Conservation (phyloP, 2,797 vertebrate genomes). For the Hozukius guyotensis region DNA sequence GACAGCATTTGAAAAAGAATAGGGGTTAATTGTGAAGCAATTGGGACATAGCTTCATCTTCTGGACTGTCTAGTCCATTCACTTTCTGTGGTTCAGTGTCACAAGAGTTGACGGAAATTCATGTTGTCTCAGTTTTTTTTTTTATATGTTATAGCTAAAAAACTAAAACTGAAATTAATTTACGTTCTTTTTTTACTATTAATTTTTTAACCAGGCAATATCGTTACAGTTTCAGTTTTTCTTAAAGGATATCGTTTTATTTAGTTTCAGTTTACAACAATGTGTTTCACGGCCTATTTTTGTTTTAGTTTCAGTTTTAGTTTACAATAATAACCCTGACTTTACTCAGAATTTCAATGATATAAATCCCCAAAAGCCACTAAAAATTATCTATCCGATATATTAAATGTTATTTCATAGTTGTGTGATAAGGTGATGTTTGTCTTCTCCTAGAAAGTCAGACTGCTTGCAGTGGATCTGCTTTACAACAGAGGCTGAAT, state of each 20-base stretch:
- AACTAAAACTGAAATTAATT: background rate
- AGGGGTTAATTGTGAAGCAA: background rate
- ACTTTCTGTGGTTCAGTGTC: background rate
- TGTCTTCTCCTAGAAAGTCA: slow-evolving; percentile 4
- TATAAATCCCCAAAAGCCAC: background rate
- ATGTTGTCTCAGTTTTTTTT: too few species aligned
- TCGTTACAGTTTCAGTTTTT: background rate
- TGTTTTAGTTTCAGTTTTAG: too few species aligned
- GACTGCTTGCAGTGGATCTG: background rate
- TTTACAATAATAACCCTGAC: background rate
- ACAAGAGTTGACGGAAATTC: background rate
- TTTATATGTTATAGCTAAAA: background rate
- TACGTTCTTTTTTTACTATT: background rate
- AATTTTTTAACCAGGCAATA: background rate
- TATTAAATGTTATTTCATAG: background rate
- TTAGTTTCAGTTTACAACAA: background rate
- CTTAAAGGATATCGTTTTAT: background rate
- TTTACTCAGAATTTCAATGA: background rate
- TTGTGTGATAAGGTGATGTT: background rate
- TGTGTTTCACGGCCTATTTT: background rate
- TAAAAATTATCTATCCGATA: background rate
- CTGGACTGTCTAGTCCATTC: background rate
- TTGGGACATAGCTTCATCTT: background rate
- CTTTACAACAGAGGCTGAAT: slow-evolving; percentile 6
- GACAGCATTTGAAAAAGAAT: background rate